Evolutionary conservation across 2,113 vertebrate species (phyloP), one percentile per base, ranked within the genome.

Genomic region (Phaethon lepturus): DNA sequence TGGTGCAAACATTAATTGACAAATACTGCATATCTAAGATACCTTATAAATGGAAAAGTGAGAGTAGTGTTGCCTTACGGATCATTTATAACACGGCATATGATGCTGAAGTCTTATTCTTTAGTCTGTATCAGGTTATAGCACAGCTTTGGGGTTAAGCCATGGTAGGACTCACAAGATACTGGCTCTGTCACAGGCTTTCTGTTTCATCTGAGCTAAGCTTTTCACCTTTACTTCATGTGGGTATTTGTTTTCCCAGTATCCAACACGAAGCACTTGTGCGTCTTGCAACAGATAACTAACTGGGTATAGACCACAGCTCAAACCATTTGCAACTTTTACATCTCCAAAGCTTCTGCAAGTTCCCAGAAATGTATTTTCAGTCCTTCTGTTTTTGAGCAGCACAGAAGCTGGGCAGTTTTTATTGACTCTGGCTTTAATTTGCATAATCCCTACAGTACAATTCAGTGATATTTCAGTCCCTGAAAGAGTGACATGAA

Each of bases 391-490:
- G 87, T 75, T 84, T 92, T 78, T 66, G 31, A 86, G 45, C 69
- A 64, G 11, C 4, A 3, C 28, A 82, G 77, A 95, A 90, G 23
- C 66, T 85, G 86, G 86, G 31, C 74, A 85, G n/a, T 78, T 64
- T 91, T 90, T 90, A 66, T 74, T 40, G 44, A 92, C 50, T 74
- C 93, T 90, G 88, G 9, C 42, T 97, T 93, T 86, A 60, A 92
- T 95, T 93, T 93, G 53, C 56, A 31, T 93, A 66, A 96, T 91
- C 74, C 88, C 77, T 56, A 20, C 31, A 64, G 78, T 17, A 92
- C 63, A 91, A 85, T 94, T 78, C 60, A 45, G 26, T 83, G 81
- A 88, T 95, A 90, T 87, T 94, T 93, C 79, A 85, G 82, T 85
- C 69, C 79, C 67, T 86, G 11, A 45, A 85, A 86, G 71, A 62